These are phyloP conservation scores for Lycaena phlaeas DNA, from an alignment of 2,888 invertebrate genomes.

Conservation along the genomic window DNA sequence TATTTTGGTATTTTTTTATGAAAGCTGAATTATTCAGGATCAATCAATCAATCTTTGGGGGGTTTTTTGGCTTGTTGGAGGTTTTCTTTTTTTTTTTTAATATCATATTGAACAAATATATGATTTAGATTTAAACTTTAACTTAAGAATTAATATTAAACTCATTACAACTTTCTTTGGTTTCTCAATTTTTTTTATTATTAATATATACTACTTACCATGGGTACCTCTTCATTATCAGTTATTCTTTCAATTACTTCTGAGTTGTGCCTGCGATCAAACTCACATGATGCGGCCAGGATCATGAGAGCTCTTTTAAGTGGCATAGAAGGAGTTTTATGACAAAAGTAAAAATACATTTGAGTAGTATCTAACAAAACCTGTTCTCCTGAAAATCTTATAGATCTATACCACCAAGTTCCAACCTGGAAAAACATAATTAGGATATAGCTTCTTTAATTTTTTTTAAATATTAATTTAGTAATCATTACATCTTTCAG, in stretches of 20 bases:
- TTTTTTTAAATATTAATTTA: no score
- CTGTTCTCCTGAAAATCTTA: constrained; percentile 97
- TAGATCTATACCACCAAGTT: constrained; percentile 99
- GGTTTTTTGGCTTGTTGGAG: no score
- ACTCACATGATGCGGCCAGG: constrained; percentile 96
- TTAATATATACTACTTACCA: constrained; percentile 67
- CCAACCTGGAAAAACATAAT: constrained; percentile 76
- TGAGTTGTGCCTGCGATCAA: constrained; percentile 93
- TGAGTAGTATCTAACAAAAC: constrained; percentile 97
- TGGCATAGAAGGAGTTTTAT: constrained; percentile 96
- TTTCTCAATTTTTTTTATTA: no score
- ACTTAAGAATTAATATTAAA: neutral
- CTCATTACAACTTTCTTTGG: no score
- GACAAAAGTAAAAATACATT: constrained; percentile 95
- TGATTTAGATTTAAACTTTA: no score
- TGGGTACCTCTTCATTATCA: constrained; percentile 95
- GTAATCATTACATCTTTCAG: no score
- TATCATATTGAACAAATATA: no score
- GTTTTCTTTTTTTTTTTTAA: no score
- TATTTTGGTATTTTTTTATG: no score
- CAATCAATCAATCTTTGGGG: no score
- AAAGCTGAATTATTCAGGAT: no score
- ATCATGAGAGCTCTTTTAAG: constrained; percentile 97
- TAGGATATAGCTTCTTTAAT: neutral
- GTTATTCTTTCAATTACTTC: constrained; percentile 94